phyloP scores from a whole-genome alignment of 2,113 vertebrate genomes.

The Aphelocoma coerulescens region DNA sequence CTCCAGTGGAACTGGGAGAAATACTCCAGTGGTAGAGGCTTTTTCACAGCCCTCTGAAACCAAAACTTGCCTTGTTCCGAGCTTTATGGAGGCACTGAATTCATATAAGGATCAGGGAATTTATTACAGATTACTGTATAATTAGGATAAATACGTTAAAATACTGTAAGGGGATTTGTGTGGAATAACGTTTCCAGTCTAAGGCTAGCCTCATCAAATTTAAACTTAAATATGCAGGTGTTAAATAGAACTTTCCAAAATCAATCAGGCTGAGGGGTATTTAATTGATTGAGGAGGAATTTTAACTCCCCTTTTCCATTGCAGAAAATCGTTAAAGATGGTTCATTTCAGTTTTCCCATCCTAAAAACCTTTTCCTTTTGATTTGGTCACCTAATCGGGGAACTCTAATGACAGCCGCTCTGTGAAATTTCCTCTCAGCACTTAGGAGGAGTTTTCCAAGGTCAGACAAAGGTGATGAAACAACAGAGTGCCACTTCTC shows the following conservation, averaged over 20 bases:
- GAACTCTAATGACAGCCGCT: neutral
- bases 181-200: neutral
- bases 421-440: neutral
- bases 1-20: slow-evolving; percentile 68
- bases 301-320: neutral
- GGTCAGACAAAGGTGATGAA: slow-evolving; percentile 1
- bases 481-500: neutral
- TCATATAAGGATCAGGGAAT: neutral
- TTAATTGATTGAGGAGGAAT: slow-evolving; percentile 13
- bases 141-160: neutral
- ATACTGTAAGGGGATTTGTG: neutral
- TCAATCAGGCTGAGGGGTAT: neutral
- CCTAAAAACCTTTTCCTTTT: neutral
- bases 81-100: neutral
- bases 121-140: neutral
- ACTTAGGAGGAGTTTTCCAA: neutral
- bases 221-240: slow-evolving; percentile 11
- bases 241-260: slow-evolving; percentile 21
- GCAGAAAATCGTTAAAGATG: neutral
- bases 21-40: neutral
- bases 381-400: neutral
- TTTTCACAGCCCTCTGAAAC: neutral
- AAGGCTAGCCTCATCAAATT: neutral
- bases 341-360: neutral
- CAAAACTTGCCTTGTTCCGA: neutral